A percentile compares a stretch with the other conserved stretches of the same genome.
Evolutionary conservation across 2,113 vertebrate genomes (phyloP).

Genomic region (Clarias batrachus): DNA sequence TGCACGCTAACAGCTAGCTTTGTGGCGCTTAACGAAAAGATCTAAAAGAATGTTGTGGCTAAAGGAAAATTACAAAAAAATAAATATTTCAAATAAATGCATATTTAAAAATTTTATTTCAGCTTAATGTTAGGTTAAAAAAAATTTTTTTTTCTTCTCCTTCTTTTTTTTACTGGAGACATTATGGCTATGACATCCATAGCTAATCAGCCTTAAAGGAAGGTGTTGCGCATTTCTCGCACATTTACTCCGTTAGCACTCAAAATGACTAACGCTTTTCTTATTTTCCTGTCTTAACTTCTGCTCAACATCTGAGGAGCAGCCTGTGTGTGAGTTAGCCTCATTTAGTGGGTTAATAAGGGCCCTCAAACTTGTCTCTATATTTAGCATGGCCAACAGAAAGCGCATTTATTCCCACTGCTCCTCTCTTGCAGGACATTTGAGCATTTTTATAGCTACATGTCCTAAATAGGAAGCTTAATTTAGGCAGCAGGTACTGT

Average conservation of each 20-base stretch:
- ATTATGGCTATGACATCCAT: not conserved
- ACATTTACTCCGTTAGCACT: not conserved
- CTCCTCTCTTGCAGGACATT: constrained; percentile 21
- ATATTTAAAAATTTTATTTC: not conserved
- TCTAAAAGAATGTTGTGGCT: not conserved
- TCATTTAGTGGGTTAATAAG: constrained; percentile 42
- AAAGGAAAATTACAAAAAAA: not conserved
- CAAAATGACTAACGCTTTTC: not conserved
- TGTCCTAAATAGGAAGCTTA: constrained; percentile 33
- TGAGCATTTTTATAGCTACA: constrained; percentile 33
- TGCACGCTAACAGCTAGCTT: not conserved
- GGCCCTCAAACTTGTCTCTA: constrained; percentile 30
- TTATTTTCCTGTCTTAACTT: constrained; percentile 5
- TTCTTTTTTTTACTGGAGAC: not conserved
- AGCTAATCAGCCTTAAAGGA: not conserved
- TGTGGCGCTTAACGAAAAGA: not conserved
- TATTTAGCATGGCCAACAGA: constrained; percentile 33
- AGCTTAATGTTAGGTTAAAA: not conserved
- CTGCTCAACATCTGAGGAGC: constrained; percentile 3
- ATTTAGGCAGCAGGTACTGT: constrained; percentile 4
- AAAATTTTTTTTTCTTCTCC: not conserved
- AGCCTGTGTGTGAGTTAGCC: constrained; percentile 30
- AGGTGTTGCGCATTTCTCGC: not conserved
- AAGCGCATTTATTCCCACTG: constrained; percentile 33
- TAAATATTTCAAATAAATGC: not conserved